Base-by-base conservation (phyloP, 2,113 vertebrate species). In the Rissa tridactyla region DNA sequence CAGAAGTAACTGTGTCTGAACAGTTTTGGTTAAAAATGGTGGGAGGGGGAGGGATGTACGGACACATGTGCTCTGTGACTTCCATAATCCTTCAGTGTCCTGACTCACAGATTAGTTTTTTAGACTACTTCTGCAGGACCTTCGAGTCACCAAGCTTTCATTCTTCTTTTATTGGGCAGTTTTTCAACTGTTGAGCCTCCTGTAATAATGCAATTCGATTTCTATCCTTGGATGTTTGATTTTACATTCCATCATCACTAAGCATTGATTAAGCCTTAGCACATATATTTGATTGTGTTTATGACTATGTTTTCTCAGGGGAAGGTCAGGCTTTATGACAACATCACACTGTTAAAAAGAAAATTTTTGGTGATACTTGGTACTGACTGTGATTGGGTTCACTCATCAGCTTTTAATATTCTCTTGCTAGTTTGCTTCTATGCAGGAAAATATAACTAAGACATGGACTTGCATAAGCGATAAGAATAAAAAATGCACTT, bases 181-280 rank as follows among this genome's bases (percentile, higher is more conserved):
- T 98, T 97, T 97, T 97, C 96, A 98, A 65, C 86, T 96, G 73
- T 60, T 90, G 93, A 96, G 80, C 62, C 58, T 95, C 94, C 72
- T 81, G 58, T 65, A 96, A 96, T 90, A 98, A 97, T 46, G 72
- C 88, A 90, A 94, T 97, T 94, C 32, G 20, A 97, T 96, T 97
- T 96, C 96, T 96, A 91, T n/a, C 95, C 93, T 68, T 95, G 85
- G 93, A 76, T 94, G 86, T 97, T 97, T 95, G 82, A 97, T 96
- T 97, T 97, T 96, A 97, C 65, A 94, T 97, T 95, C 90, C 65
- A 92, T 94, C 92, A 96, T 95, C 86, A 75, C 93, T 70, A 92
- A 96, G 92, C 94, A 97, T 89, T 97, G 96, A 98, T 97, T 95
- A 98, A 94, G 71, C 82, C 92, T 95, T 72, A 86, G 86, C 94